A percentile compares a stretch with the other conserved stretches of the same genome.
These are phyloP conservation scores for Harpagifer antarcticus DNA, from an alignment of 2,797 vertebrate species.

Conservation along the genomic window DNA sequence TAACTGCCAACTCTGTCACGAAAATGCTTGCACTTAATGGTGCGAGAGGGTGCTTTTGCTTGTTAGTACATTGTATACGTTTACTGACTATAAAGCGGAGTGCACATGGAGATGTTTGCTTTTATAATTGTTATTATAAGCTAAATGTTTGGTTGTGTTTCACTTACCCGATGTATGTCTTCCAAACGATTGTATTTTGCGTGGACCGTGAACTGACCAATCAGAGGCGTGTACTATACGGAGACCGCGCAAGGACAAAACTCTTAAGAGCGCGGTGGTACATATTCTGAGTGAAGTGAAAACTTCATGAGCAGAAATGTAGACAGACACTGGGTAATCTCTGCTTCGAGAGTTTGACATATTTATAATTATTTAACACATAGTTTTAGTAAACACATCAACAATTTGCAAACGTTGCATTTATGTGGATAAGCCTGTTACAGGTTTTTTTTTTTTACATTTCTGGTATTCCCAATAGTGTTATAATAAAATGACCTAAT, in stretches of 20 bases:
- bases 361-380: background rate
- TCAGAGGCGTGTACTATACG: constrained; percentile 59
- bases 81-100: accelerated
- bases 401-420: background rate
- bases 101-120: accelerated
- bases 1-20: background rate
- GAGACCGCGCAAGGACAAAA: constrained; percentile 55
- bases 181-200: constrained; percentile 33
- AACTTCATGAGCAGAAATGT: background rate
- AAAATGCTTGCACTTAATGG: background rate
- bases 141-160: constrained; percentile 3
- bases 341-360: background rate
- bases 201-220: constrained; percentile 50
- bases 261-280: accelerated
- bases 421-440: no score
- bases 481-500: background rate
- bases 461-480: no score
- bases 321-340: background rate
- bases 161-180: constrained; percentile 60
- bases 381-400: background rate
- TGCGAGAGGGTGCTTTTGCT: accelerated
- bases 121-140: background rate
- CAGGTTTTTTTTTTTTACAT: no score
- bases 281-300: background rate
- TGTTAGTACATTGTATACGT: accelerated